Percentiles rank a stretch among this genome's conserved stretches.
phyloP scores from a whole-genome alignment of 2,797 vertebrate genomes.

The Lepus oiostolus region DNA sequence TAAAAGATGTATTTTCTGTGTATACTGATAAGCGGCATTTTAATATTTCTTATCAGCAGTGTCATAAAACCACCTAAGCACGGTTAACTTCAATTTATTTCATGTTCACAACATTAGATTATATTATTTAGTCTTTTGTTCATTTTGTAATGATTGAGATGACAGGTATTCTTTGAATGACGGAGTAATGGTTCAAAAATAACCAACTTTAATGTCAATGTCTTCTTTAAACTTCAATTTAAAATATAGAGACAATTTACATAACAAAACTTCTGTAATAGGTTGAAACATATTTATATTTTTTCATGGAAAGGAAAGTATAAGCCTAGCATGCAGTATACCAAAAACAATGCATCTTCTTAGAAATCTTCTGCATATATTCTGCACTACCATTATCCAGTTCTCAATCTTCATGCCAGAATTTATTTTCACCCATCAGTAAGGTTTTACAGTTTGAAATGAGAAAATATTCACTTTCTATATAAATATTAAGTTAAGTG shows the following conservation, averaged over 20 bases:
- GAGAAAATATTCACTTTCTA: slow-evolving; percentile 17
- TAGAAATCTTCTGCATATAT: not conserved
- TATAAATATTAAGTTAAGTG: not conserved
- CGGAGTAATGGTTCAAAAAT: not conserved
- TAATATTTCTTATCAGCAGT: slow-evolving; percentile 60
- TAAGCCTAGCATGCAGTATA: not conserved
- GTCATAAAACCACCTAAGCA: not conserved
- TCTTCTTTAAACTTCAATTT: slow-evolving; percentile 21
- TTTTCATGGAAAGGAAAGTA: not conserved
- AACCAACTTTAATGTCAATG: not conserved
- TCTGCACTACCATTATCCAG: not conserved
- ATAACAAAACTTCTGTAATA: not conserved
- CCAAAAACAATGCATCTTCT: not conserved
- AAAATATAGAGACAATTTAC: slow-evolving; percentile 37
- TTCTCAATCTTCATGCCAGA: not conserved
- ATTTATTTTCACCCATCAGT: slow-evolving; percentile 4
- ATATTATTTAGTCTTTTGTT: slow-evolving; percentile 54
- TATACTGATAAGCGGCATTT: slow-evolving; percentile 27
- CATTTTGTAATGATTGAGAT: not conserved
- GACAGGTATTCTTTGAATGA: not conserved
- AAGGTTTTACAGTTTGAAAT: slow-evolving; percentile 17
- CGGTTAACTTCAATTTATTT: slow-evolving; percentile 10
- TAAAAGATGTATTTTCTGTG: slow-evolving; percentile 48
- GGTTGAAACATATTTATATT: not conserved
- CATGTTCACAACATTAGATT: not conserved